Evolutionary conservation across 1,140 invertebrate species (phyloP).

Genomic region (Hestina assimilis): DNA sequence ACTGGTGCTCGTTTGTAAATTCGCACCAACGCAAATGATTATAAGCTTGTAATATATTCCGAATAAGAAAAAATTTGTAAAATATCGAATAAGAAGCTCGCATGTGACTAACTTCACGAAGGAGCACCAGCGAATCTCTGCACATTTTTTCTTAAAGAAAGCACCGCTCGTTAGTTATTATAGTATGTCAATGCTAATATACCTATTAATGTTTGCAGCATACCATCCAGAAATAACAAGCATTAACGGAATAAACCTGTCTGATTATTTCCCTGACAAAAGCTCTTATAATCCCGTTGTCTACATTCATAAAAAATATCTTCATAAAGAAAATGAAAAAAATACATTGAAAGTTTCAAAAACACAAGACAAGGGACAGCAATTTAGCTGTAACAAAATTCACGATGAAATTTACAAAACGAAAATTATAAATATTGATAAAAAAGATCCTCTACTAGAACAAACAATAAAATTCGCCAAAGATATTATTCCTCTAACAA

Average conservation of each 20-base stretch:
- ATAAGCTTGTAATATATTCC: background rate
- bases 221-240: conserved; percentile 1
- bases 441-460: conserved; percentile 45
- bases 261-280: conserved; percentile 30
- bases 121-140: no score
- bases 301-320: conserved; percentile 58
- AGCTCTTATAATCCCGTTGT: conserved; percentile 47
- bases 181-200: no score
- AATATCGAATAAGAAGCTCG: background rate
- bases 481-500: conserved; percentile 52
- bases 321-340: conserved; percentile 23
- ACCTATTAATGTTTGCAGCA: no score
- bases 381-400: conserved; percentile 36
- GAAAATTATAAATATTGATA: conserved; percentile 25
- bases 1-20: no score
- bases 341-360: conserved; percentile 24
- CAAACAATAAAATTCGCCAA: conserved; percentile 61
- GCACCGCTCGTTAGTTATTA: no score
- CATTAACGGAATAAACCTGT: conserved; percentile 30
- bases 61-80: background rate
- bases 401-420: conserved; percentile 23
- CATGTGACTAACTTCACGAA: no score
- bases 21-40: no score
- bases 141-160: no score
- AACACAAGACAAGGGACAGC: conserved; percentile 45